Evolutionary conservation across 2,888 invertebrate genomes (phyloP).

Genomic region (Opisthograptis luteolata): DNA sequence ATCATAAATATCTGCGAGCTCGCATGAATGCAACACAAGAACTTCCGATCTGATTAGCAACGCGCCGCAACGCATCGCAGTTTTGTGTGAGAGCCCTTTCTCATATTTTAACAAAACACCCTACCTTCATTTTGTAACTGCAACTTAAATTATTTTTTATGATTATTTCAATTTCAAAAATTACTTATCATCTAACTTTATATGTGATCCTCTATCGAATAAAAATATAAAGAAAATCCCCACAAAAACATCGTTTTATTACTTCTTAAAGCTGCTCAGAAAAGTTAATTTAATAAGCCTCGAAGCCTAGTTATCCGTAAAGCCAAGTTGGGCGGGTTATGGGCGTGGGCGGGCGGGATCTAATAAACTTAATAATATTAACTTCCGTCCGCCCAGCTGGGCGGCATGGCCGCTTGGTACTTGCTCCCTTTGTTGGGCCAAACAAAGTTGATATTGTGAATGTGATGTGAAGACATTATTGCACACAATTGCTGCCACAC

Average conservation of each 20-base stretch:
- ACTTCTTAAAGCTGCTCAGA: conserved; percentile 27
- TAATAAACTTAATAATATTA: conserved; percentile 43
- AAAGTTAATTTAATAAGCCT: conserved; percentile 40
- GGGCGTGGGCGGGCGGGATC: conserved; percentile 44
- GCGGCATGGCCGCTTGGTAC: conserved; percentile 10
- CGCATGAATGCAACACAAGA: no score
- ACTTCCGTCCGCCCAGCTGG: conserved; percentile 36
- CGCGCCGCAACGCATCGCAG: no score
- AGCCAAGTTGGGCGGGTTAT: conserved; percentile 34
- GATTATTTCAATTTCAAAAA: neutral
- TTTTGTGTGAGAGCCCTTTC: no score
- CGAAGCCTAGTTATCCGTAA: conserved; percentile 21
- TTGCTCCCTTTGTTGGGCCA: no score
- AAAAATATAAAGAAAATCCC: conserved; percentile 25
- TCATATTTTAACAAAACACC: no score
- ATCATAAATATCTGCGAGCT: no score
- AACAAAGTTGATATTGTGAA: neutral
- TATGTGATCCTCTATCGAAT: conserved; percentile 5
- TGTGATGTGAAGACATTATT: no score
- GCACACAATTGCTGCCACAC: no score
- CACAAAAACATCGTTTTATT: conserved; percentile 29
- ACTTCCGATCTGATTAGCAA: no score
- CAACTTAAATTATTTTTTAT: no score
- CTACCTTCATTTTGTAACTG: no score
- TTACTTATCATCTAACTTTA: conserved; percentile 5